Base-by-base conservation (phyloP, 1,140 invertebrate species). In the Aphelenchoides fujianensis region DNA sequence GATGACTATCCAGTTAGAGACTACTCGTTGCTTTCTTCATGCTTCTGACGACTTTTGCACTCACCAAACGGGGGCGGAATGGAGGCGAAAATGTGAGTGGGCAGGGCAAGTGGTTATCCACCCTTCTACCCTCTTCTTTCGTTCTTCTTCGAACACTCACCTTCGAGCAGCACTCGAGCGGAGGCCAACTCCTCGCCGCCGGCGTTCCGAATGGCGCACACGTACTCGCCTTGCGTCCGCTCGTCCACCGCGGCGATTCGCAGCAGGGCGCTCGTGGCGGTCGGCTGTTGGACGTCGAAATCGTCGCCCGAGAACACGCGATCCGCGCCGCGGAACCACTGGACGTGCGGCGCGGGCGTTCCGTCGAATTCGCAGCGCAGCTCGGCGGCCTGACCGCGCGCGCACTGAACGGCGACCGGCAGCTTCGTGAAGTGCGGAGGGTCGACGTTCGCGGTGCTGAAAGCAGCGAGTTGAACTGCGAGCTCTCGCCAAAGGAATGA, bases 161-260 rank as follows among this genome's bases (percentile, higher is more conserved):
- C 79, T 79, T 80, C 79, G 31, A 82, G 55, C 52, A 80, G 61
- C 53, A 80, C 70, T 66, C 71, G 74, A 28, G 80, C 79, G 34
- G 72, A 76, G 9, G 79, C 77, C 63, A 81, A 69, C 62, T 81
- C 80, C 77, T 81, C 79, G 41, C 80, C 79, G 70, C 61, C 73
- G n/a, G n/a, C n/a, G 63, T 81, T 81, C 37, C 79, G 71, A 36
- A 81, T 68, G 3, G 78, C 76, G 70, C 77, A 80, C 34, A 82
- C 63, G 63, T 81, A 81, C 71, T 81, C 79, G n/a, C 79, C 79
- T 12, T 72, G 34, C 62, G 73, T 63, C 48, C 69, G 34, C 31
- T 80, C 69, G 19, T 9, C 34, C 2, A 74, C 73, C 7, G 37
- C 34, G 19, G 27, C 28, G 36, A 78, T 69, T 16, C 53, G 57